phyloP scores from a whole-genome alignment of 2,113 vertebrate species.

The Epinephelus moara region DNA sequence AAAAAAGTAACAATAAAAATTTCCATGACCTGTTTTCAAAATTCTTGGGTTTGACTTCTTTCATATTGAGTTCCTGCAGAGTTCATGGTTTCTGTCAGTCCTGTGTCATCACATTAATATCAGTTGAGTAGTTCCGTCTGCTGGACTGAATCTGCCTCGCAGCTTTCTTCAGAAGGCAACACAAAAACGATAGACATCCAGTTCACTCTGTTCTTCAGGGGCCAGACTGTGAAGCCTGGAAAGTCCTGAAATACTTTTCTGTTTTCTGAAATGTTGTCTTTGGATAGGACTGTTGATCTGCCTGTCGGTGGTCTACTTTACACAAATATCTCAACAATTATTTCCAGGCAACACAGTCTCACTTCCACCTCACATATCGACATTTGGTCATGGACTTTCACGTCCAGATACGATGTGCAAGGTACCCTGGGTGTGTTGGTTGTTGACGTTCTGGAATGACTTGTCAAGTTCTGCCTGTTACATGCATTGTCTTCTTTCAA shows the following conservation, averaged over 20 bases:
- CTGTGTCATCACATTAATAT: not conserved
- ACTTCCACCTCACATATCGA: no score
- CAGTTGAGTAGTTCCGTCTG: conserved; percentile 10
- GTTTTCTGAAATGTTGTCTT: not conserved
- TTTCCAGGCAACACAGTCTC: no score
- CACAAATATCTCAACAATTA: not conserved
- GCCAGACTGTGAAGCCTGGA: not conserved
- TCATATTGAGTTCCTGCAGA: not conserved
- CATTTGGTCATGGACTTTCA: no score
- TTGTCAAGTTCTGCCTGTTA: no score
- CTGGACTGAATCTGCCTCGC: conserved; percentile 4
- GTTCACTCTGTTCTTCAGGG: not conserved
- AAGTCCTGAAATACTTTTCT: not conserved
- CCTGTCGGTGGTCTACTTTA: not conserved
- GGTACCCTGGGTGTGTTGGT: no score
- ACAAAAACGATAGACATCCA: not conserved
- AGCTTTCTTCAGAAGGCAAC: not conserved
- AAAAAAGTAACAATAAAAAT: not conserved
- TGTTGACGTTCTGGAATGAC: no score
- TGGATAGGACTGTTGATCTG: not conserved
- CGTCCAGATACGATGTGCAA: no score
- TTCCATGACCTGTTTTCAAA: not conserved
- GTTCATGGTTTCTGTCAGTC: not conserved
- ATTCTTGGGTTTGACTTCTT: not conserved
- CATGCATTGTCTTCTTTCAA: no score